Evolutionary conservation across 2,797 vertebrate species (phyloP), one percentile per base, ranked within the genome.

Genomic region (Hemibagrus guttatus): DNA sequence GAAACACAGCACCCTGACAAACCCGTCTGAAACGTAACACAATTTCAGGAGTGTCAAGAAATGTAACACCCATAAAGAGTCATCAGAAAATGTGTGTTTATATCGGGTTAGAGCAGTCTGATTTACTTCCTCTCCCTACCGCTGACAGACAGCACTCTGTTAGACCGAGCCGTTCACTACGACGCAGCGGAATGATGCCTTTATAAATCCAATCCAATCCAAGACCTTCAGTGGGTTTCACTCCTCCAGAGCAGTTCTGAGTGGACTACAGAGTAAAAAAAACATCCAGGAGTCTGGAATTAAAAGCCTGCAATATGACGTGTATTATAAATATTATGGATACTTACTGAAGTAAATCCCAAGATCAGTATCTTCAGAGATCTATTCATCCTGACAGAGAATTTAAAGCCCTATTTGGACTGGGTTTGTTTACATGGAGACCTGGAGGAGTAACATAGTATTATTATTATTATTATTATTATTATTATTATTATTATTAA

Each of bases 21-120:
- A 78, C 39, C 14, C 21, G 31, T 61, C 56, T 61, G 39, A 86
- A 59, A 63, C 28, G 6, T 42, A 39, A 76, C 46, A 76, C 59
- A 42, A 42, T 63, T 74, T 35, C 56, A 81, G 2, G 6, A 28
- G 56, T 58, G 74, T 69, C 84, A 69, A 82, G 79, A 74, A 85
- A 71, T 80, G 31, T 59, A 59, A 59, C 49, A 58, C 84, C 26
- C 0, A 39, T 68, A 31, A 68, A 28, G 46, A 82, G 61, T 66
- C 63, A 82, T 82, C 80, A 52, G 63, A 82, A 82, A 82, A 6
- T 13, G 39, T 49, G 79, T 49, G 80, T 66, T 81, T 64, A 66
- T 81, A 81, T 68, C 63, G 46, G 63, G 63, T 81, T 81, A 28
- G 39, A 49, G 39, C 39, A 11, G 79, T 82, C n/a, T 68, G 80